Conservation (phyloP, 2,797 vertebrate species). For the Tiaroga cobitis region DNA sequence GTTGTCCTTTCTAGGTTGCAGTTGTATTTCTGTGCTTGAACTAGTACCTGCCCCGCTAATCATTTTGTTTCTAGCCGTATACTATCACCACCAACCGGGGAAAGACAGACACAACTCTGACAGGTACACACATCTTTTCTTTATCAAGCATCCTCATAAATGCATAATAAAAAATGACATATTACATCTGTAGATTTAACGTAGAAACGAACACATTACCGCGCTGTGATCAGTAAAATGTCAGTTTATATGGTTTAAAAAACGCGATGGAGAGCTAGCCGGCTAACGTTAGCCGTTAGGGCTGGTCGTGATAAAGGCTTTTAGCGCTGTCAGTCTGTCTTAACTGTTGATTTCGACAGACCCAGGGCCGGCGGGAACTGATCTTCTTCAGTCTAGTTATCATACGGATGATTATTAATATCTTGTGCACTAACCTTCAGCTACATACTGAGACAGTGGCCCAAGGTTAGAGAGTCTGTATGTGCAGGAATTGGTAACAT, state of each 20-base stretch:
- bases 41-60: slow-evolving; percentile 1
- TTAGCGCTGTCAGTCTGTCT: slow-evolving; percentile 20
- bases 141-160: neutral
- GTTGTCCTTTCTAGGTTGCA: slow-evolving; percentile 1
- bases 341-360: slow-evolving; percentile 16
- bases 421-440: slow-evolving; percentile 36
- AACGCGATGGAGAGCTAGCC: slow-evolving; percentile 60
- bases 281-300: slow-evolving; percentile 40
- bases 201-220: neutral
- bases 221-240: neutral
- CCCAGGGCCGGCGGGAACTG: neutral
- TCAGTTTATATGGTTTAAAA: slow-evolving; percentile 1
- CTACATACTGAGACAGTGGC: slow-evolving; percentile 14
- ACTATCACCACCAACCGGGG: slow-evolving; percentile 32
- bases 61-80: slow-evolving; percentile 26
- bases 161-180: neutral
- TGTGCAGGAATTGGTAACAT: neutral
- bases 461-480: slow-evolving; percentile 38
- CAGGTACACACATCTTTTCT: slow-evolving; percentile 42
- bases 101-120: slow-evolving; percentile 39
- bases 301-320: slow-evolving; percentile 29
- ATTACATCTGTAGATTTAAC: neutral
- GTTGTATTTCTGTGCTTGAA: slow-evolving; percentile 15
- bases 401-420: neutral
- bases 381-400: neutral